phyloP scores from a whole-genome alignment of 2,113 vertebrate genomes.

The Eclectus roratus region DNA sequence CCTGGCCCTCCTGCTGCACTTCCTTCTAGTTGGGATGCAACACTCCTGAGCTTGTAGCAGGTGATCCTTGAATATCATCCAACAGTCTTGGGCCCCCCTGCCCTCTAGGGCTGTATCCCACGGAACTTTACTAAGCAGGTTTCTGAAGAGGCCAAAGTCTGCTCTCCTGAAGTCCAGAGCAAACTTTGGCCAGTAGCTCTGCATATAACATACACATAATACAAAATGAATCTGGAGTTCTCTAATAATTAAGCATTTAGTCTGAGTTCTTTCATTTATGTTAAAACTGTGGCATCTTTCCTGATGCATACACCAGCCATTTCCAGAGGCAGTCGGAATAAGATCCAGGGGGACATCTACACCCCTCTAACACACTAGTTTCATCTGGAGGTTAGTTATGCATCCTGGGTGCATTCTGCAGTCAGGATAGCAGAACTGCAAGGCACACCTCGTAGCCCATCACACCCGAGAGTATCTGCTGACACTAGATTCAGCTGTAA shows the following conservation, averaged over 20 bases:
- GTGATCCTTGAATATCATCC: too few species aligned
- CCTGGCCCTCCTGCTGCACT: too few species aligned
- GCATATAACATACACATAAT: neutral
- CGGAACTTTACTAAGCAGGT: too few species aligned
- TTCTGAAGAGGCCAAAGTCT: too few species aligned
- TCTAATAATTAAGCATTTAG: neutral
- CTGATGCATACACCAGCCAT: neutral
- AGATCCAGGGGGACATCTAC: neutral
- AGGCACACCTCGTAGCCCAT: neutral
- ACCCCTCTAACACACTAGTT: neutral
- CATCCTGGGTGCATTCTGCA: accelerated
- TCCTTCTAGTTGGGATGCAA: too few species aligned
- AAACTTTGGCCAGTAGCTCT: neutral
- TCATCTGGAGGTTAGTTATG: neutral
- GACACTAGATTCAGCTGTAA: neutral
- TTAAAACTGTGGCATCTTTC: neutral
- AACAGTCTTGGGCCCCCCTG: too few species aligned
- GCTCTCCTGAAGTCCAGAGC: too few species aligned
- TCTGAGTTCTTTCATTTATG: neutral
- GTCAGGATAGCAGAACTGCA: neutral
- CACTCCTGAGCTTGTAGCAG: too few species aligned
- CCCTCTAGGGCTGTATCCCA: too few species aligned
- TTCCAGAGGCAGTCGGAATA: neutral
- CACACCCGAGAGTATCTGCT: neutral
- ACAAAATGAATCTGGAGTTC: neutral